Evolutionary conservation across 2,797 vertebrate genomes (phyloP).

Genomic region (Anableps anableps): DNA sequence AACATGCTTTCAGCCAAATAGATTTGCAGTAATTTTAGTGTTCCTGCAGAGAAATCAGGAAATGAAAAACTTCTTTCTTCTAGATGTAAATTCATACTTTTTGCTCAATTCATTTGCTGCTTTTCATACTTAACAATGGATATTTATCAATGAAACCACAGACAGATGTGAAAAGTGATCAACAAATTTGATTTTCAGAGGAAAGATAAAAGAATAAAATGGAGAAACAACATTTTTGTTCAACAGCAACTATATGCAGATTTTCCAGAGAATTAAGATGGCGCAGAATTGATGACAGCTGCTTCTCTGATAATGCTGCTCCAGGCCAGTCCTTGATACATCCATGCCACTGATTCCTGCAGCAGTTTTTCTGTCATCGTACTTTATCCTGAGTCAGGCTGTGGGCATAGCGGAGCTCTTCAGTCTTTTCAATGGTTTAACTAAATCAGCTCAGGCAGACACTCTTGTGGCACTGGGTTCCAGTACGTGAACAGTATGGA

Average conservation of each 20-base stretch:
- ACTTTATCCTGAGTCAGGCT: not conserved
- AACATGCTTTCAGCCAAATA: not conserved
- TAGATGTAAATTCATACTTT: not conserved
- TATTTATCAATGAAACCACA: not conserved
- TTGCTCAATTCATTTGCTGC: not conserved
- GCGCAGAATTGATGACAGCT: slow-evolving; percentile 5
- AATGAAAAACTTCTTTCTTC: not conserved
- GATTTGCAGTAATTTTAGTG: not conserved
- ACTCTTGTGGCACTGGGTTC: not conserved
- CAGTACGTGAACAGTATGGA: not conserved
- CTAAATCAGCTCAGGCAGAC: slow-evolving; percentile 7
- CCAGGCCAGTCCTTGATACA: slow-evolving; percentile 3
- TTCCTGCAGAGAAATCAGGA: not conserved
- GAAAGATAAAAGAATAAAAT: not conserved
- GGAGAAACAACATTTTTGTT: not conserved
- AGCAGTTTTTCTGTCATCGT: slow-evolving; percentile 3
- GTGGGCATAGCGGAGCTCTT: not conserved
- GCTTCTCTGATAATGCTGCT: not conserved
- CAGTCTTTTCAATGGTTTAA: not conserved
- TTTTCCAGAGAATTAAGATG: not conserved
- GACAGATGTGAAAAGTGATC: not conserved
- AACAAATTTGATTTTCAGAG: not conserved
- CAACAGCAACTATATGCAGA: not conserved
- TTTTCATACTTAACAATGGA: not conserved
- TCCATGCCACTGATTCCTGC: not conserved